phyloP scores from a whole-genome alignment of 2,113 vertebrate species.

The Hystrix brachyura region DNA sequence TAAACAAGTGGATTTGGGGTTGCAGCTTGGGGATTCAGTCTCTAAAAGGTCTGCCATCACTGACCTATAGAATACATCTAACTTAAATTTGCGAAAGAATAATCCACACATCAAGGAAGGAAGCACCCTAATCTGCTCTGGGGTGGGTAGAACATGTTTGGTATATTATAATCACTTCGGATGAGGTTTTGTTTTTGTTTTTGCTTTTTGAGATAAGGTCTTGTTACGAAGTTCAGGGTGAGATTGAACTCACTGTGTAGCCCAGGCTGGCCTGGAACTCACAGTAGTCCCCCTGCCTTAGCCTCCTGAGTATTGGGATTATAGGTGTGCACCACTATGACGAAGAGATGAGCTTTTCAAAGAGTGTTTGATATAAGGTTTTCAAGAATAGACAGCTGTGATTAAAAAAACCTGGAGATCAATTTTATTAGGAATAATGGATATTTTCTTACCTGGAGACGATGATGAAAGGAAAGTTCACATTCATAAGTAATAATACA shows the following conservation, averaged over 20 bases:
- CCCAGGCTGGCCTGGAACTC: not conserved
- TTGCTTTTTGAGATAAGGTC: not conserved
- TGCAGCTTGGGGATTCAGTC: not conserved
- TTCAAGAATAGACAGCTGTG: not conserved
- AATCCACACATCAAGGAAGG: not conserved
- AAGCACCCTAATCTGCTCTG: not conserved
- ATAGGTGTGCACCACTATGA: not conserved
- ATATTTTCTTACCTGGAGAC: conserved; percentile 29
- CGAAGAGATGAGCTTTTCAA: not conserved
- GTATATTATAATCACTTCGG: not conserved
- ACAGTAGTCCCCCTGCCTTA: not conserved
- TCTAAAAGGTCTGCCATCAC: not conserved
- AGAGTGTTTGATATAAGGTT: not conserved
- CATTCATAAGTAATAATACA: conserved; percentile 1
- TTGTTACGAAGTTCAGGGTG: not conserved
- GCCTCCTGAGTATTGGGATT: not conserved
- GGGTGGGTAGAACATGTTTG: not conserved
- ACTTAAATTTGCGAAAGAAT: conserved; percentile 22
- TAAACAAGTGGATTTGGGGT: not conserved
- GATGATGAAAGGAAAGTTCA: conserved; percentile 32
- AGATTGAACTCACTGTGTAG: not conserved
- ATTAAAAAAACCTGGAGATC: conserved; percentile 36
- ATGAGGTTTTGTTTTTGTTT: not conserved
- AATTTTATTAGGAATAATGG: conserved; percentile 45
- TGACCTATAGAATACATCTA: not conserved